These are phyloP conservation scores for Blastomussa wellsi DNA, from an alignment of 92 coral and sea anemone species.

Conservation along the genomic window DNA sequence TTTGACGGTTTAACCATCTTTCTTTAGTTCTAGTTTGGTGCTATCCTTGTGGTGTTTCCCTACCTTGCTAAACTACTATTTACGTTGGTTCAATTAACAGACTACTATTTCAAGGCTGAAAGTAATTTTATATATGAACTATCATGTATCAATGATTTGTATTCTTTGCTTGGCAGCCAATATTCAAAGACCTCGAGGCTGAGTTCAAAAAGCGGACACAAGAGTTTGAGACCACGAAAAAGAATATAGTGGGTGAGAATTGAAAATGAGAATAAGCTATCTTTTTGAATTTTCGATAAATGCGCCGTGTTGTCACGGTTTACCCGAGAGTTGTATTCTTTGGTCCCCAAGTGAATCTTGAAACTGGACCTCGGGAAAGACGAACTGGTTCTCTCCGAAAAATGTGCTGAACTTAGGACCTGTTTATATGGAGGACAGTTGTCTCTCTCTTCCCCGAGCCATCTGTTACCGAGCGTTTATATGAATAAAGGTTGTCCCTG, in stretches of 20 bases:
- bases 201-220: slow-evolving; percentile 84
- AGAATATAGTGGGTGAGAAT: slow-evolving; percentile 80
- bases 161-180: slow-evolving; percentile 65
- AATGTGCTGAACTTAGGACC: too few species aligned
- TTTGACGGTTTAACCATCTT: not conserved
- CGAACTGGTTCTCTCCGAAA: too few species aligned
- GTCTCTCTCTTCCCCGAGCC: too few species aligned
- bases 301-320: not conserved
- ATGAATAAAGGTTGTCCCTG: too few species aligned
- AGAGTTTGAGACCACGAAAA: slow-evolving; percentile 80
- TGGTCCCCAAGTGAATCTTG: not conserved
- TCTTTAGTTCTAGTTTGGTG: not conserved
- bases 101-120: not conserved
- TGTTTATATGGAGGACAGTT: too few species aligned
- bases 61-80: not conserved
- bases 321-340: not conserved
- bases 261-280: not conserved
- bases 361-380: too few species aligned
- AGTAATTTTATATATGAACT: too few species aligned
- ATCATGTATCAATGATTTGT: not conserved
- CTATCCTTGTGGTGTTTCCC: not conserved
- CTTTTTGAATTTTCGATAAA: not conserved
- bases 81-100: not conserved
- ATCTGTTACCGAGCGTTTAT: too few species aligned
- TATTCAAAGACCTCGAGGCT: slow-evolving; percentile 74